These are phyloP conservation scores for Cosmorhoe ocellata DNA, from an alignment of 2,888 invertebrate species.

Conservation along the genomic window DNA sequence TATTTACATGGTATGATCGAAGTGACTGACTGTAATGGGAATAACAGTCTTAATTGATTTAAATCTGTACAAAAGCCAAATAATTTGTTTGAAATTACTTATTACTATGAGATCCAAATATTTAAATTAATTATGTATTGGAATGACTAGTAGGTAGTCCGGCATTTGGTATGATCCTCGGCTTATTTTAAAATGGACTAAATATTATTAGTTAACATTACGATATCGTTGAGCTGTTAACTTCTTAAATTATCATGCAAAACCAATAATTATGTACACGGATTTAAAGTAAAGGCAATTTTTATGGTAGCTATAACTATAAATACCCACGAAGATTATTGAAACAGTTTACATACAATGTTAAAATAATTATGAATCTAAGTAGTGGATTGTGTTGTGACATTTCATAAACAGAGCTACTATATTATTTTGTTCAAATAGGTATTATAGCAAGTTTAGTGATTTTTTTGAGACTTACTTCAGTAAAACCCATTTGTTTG, in stretches of 20 bases:
- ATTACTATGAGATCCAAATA: conserved; percentile 46
- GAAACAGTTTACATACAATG: too few relatives aligned
- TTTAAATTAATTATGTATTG: conserved; percentile 30
- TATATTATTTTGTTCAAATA: not conserved
- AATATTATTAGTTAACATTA: conserved; percentile 54
- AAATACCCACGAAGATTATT: too few relatives aligned
- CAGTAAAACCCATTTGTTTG: too few relatives aligned
- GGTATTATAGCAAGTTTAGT: not conserved
- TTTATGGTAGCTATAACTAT: conserved; percentile 35
- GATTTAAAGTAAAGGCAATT: conserved; percentile 45
- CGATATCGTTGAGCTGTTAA: conserved; percentile 76
- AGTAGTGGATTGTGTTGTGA: too few relatives aligned
- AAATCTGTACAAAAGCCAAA: conserved; percentile 58
- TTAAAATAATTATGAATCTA: too few relatives aligned
- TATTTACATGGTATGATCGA: conserved; percentile 79
- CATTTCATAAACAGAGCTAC: conserved; percentile 2
- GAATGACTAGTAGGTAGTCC: conserved; percentile 49
- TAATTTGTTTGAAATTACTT: conserved; percentile 44
- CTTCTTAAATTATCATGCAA: conserved; percentile 73
- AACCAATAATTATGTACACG: conserved; percentile 67
- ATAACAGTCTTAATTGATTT: conserved; percentile 62
- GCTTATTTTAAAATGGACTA: conserved; percentile 29
- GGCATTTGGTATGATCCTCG: conserved; percentile 31
- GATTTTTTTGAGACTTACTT: too few relatives aligned
- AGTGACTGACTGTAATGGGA: conserved; percentile 52